Conservation (phyloP, 2,797 vertebrate species). For the Lacerta bilineata region DNA sequence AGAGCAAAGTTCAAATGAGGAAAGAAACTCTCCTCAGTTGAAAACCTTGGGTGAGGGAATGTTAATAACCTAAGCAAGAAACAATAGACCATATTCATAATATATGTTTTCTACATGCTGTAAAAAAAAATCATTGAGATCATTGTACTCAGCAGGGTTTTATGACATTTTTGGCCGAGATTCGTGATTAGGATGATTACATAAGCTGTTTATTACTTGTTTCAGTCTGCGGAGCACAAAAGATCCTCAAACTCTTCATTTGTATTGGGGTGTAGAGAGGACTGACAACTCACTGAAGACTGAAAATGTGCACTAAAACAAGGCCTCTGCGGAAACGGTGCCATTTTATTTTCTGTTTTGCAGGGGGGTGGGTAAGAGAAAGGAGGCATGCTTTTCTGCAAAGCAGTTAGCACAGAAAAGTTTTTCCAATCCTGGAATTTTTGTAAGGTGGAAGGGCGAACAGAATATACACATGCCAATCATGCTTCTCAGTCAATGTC, state of each 20-base stretch:
- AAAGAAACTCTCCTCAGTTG: conserved; percentile 53
- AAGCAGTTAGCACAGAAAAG: conserved; percentile 57
- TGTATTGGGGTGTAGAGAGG: conserved; percentile 63
- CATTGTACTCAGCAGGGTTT: conserved; percentile 65
- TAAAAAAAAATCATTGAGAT: conserved; percentile 65
- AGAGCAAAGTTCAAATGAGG: conserved; percentile 41
- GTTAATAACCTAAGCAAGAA: conserved; percentile 48
- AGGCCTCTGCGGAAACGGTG: conserved; percentile 56
- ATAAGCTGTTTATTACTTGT: conserved; percentile 75
- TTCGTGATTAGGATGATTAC: conserved; percentile 72
- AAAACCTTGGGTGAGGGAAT: conserved; percentile 50
- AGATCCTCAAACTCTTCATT: conserved; percentile 66
- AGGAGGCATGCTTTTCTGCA: conserved; percentile 45
- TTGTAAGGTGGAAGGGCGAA: conserved; percentile 9
- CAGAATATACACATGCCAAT: neutral
- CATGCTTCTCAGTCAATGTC: neutral
- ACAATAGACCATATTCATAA: conserved; percentile 63
- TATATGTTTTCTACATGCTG: conserved; percentile 58
- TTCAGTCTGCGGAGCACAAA: conserved; percentile 69
- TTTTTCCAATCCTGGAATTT: conserved; percentile 40
- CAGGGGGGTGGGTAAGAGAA: conserved; percentile 18
- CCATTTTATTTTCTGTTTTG: conserved; percentile 15
- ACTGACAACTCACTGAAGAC: conserved; percentile 59
- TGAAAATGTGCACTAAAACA: conserved; percentile 59
- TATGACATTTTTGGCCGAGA: conserved; percentile 71